These are phyloP conservation scores for Lapara coniferarum DNA, from an alignment of 2,888 invertebrate species.

Conservation along the genomic window DNA sequence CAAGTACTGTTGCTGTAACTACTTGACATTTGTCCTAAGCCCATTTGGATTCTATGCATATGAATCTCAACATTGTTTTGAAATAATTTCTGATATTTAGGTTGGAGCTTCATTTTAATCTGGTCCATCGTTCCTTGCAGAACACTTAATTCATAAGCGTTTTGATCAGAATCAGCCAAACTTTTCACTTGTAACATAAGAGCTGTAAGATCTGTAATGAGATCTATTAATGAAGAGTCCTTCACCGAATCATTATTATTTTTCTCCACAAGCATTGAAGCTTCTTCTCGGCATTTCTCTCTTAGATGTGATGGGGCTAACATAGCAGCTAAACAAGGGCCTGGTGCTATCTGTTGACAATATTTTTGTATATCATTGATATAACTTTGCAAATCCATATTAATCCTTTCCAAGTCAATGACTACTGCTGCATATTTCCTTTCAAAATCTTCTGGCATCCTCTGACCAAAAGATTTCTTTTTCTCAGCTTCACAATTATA, in stretches of 20 bases:
- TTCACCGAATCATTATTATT: conserved; percentile 86
- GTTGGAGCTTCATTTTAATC: conserved; percentile 90
- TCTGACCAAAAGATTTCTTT: conserved; percentile 90
- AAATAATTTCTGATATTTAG: conserved; percentile 89
- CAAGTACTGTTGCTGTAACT: conserved; percentile 46
- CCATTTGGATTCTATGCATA: conserved; percentile 94
- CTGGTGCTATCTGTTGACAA: conserved; percentile 94
- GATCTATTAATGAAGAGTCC: conserved; percentile 86
- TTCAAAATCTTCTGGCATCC: conserved; percentile 94
- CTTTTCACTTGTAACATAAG: conserved; percentile 94
- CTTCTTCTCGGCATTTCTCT: conserved; percentile 94
- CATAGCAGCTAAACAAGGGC: conserved; percentile 93
- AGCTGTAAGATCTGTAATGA: conserved; percentile 94
- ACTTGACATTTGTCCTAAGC: conserved; percentile 79
- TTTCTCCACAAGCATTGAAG: conserved; percentile 90
- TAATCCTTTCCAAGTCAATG: conserved; percentile 95
- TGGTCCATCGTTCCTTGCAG: conserved; percentile 96
- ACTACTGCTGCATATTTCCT: conserved; percentile 94
- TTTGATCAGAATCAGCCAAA: conserved; percentile 90
- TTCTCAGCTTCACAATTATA: conserved; percentile 97
- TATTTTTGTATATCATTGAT: conserved; percentile 92
- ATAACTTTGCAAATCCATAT: conserved; percentile 93
- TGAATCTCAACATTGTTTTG: conserved; percentile 96
- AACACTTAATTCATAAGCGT: conserved; percentile 95
- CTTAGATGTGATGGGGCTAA: conserved; percentile 94